These are phyloP conservation scores for Tetranychus truncatus DNA, from an alignment of 2,888 invertebrate genomes.

Conservation along the genomic window DNA sequence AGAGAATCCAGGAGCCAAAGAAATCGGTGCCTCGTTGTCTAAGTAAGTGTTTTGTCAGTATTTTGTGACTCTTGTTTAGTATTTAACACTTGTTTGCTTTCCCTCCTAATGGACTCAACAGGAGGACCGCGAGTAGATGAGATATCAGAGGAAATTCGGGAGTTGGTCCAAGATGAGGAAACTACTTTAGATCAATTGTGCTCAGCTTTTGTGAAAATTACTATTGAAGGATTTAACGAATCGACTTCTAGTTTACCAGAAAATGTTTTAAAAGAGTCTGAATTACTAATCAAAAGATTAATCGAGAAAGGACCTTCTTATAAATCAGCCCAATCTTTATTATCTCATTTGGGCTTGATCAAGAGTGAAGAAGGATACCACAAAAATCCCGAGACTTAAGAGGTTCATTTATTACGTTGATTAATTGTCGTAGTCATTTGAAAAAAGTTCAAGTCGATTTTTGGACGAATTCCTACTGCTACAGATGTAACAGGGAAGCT, in stretches of 20 bases:
- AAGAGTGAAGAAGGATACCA: conserved; percentile 18
- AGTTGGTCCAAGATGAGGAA: background rate
- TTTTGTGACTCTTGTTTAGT: conserved; percentile 25
- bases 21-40: conserved; percentile 58
- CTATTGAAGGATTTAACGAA: conserved; percentile 12
- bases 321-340: conserved; percentile 17
- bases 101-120: background rate
- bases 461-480: conserved; percentile 19
- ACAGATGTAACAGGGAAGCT: conserved; percentile 21
- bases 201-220: conserved; percentile 13
- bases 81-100: conserved; percentile 12
- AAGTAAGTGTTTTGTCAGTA: conserved; percentile 2
- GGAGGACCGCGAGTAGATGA: background rate
- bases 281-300: background rate
- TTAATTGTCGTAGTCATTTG: conserved; percentile 18
- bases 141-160: background rate
- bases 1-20: conserved; percentile 78
- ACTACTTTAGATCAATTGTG: conserved; percentile 15
- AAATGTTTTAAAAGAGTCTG: conserved; percentile 9
- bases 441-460: conserved; percentile 18
- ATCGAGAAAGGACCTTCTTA: background rate
- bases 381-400: conserved; percentile 19
- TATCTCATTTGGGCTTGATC: conserved; percentile 23
- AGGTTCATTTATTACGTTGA: conserved; percentile 23
- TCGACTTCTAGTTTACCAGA: background rate